These are phyloP conservation scores for Leucozona laternaria DNA, from an alignment of 2,888 invertebrate genomes.

Conservation along the genomic window DNA sequence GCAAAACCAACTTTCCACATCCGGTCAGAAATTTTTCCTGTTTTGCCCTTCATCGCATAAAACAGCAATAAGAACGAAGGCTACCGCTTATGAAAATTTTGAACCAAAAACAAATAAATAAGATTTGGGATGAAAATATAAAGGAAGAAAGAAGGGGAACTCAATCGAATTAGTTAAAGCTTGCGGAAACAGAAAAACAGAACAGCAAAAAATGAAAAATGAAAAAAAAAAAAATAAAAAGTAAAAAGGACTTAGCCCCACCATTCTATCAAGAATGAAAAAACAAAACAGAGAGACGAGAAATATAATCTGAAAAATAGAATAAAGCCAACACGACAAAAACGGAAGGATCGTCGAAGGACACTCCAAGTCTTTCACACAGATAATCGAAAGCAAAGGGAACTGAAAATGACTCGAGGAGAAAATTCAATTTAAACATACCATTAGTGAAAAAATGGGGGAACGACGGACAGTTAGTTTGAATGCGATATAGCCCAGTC, in stretches of 20 bases:
- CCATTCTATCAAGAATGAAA: slow-evolving; percentile 25
- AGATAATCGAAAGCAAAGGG: neutral
- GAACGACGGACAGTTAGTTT: slow-evolving; percentile 44
- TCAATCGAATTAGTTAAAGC: slow-evolving; percentile 73
- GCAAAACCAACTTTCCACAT: neutral
- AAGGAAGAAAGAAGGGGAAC: neutral
- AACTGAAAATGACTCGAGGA: slow-evolving; percentile 49
- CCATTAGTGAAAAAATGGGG: slow-evolving; percentile 56
- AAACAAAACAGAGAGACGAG: slow-evolving; percentile 31
- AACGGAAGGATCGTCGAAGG: slow-evolving; percentile 19
- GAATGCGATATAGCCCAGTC: slow-evolving; percentile 42
- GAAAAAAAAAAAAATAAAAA: neutral
- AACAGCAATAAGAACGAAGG: slow-evolving; percentile 16
- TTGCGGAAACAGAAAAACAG: slow-evolving; percentile 51
- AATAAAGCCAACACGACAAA: slow-evolving; percentile 10
- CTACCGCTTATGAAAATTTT: slow-evolving; percentile 1
- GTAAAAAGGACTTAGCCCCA: slow-evolving; percentile 42
- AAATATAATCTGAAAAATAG: slow-evolving; percentile 9
- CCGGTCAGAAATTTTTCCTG: neutral
- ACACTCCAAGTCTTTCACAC: slow-evolving; percentile 16
- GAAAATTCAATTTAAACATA: slow-evolving; percentile 74
- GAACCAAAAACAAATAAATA: slow-evolving; percentile 34
- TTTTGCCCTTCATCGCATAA: neutral
- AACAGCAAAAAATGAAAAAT: slow-evolving; percentile 27
- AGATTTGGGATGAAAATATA: neutral